These are phyloP conservation scores for Coturnix japonica DNA, from an alignment of 2,113 vertebrate species.

Conservation along the genomic window DNA sequence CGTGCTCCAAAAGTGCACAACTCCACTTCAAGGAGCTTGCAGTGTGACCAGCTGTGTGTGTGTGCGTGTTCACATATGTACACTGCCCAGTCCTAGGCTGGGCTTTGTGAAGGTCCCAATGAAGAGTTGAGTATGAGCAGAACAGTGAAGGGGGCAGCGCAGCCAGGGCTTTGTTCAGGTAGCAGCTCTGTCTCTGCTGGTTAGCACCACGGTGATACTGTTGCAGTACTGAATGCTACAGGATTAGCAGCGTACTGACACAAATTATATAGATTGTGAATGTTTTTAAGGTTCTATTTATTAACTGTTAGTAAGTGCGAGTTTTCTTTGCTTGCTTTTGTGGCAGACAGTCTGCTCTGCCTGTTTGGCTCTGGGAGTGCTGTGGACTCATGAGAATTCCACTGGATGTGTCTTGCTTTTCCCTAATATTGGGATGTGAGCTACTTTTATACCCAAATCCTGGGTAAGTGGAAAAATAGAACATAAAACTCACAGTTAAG, in stretches of 20 bases:
- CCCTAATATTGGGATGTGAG: neutral
- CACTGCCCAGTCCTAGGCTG: neutral
- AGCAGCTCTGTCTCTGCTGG: neutral
- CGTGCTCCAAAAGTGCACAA: neutral
- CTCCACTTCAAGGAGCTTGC: neutral
- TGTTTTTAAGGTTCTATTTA: neutral
- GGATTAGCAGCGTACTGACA: neutral
- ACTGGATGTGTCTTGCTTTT: neutral
- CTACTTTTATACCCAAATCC: neutral
- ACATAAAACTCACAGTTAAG: neutral
- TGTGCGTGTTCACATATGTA: too few species aligned
- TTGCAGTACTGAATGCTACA: neutral
- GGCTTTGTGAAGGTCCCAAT: neutral
- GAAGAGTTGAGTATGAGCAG: neutral
- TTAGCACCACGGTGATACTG: neutral
- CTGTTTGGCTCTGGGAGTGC: neutral
- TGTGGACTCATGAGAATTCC: neutral
- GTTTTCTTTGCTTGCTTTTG: neutral
- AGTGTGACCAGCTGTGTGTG: accelerated
- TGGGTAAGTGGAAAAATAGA: neutral
- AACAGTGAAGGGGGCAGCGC: neutral
- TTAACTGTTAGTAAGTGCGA: neutral
- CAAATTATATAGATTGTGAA: neutral
- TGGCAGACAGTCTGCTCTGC: neutral
- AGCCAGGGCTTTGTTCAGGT: too few species aligned